These are phyloP conservation scores for Anableps anableps DNA, from an alignment of 2,797 vertebrate species.

Conservation along the genomic window DNA sequence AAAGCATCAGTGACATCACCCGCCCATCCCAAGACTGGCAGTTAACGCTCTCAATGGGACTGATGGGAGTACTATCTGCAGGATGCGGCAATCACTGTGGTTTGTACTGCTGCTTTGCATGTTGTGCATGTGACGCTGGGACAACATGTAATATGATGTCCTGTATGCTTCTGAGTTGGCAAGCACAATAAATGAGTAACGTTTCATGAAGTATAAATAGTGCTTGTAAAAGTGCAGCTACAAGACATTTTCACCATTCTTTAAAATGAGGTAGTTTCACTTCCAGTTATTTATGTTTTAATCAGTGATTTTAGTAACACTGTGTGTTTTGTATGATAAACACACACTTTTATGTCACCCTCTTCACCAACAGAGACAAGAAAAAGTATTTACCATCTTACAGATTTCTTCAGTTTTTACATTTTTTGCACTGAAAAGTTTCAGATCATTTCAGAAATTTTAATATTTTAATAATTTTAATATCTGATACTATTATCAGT, in stretches of 20 bases:
- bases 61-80: constrained; percentile 54
- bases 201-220: not conserved
- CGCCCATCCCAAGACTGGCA: constrained; percentile 64
- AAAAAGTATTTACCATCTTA: not conserved
- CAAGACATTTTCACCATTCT: constrained; percentile 8
- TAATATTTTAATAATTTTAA: too few relatives aligned
- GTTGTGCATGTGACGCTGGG: constrained; percentile 38
- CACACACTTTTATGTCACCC: not conserved
- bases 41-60: constrained; percentile 58
- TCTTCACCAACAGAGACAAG: not conserved
- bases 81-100: constrained; percentile 50
- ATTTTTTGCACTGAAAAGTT: not conserved
- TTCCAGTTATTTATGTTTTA: constrained; percentile 1
- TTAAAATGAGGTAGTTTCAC: constrained; percentile 5
- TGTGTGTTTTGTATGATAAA: not conserved
- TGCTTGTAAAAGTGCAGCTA: not conserved
- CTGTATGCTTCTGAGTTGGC: constrained; percentile 1
- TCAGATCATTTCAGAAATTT: not conserved
- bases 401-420: not conserved
- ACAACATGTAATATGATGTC: constrained; percentile 12
- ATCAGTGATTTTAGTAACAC: not conserved
- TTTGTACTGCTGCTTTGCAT: constrained; percentile 57
- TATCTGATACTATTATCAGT: too few relatives aligned
- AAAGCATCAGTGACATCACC: constrained; percentile 81
- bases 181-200: constrained; percentile 2